These are phyloP conservation scores for Linnaemya vulpina DNA, from an alignment of 2,888 invertebrate genomes.

Conservation along the genomic window DNA sequence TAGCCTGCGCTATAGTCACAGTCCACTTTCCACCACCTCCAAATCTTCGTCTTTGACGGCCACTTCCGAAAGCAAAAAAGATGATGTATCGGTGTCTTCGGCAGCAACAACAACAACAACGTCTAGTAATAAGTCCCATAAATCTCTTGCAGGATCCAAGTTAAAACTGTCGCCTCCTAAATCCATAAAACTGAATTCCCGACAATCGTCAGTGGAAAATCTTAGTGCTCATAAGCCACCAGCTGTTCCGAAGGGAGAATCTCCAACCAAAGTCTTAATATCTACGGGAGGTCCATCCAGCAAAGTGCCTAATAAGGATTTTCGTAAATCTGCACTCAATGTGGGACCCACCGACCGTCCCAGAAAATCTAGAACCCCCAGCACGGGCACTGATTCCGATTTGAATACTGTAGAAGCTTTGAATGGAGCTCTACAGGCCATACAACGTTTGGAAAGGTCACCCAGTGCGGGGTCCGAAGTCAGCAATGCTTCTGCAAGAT, in stretches of 20 bases:
- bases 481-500: constrained; percentile 83
- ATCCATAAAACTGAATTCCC: constrained; percentile 77
- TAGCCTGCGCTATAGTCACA: constrained; percentile 78
- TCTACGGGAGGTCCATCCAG: constrained; percentile 83
- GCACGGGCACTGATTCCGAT: constrained; percentile 81
- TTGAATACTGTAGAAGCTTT: constrained; percentile 67
- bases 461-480: constrained; percentile 84
- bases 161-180: constrained; percentile 81
- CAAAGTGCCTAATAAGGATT: constrained; percentile 87
- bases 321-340: constrained; percentile 89
- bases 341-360: constrained; percentile 84
- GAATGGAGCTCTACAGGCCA: constrained; percentile 71
- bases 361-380: constrained; percentile 82
- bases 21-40: constrained; percentile 76
- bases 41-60: constrained; percentile 60
- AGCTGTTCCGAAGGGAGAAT: constrained; percentile 77
- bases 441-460: constrained; percentile 80
- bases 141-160: constrained; percentile 72
- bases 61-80: constrained; percentile 71
- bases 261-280: constrained; percentile 82
- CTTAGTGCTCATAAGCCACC: constrained; percentile 77
- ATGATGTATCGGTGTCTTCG: constrained; percentile 52
- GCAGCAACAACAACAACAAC: constrained; percentile 58
- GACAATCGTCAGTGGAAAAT: constrained; percentile 81
- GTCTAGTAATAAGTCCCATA: constrained; percentile 13